Percentiles rank a stretch among this genome's conserved stretches.
Evolutionary conservation across 2,113 vertebrate species (phyloP).

Genomic region (Sialia sialis): DNA sequence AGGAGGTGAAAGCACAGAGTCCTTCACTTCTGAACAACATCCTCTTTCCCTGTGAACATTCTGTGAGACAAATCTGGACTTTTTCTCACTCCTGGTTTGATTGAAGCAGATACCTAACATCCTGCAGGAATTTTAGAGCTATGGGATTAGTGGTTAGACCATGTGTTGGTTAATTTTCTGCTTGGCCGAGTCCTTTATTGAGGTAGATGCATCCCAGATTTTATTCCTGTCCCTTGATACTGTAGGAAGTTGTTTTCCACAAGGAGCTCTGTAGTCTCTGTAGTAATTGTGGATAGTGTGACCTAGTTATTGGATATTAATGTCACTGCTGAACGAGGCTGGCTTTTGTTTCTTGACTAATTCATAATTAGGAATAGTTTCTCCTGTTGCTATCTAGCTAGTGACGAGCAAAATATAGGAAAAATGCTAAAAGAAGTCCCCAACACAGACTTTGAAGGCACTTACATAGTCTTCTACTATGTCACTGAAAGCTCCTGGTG

Average conservation of each 20-base stretch:
- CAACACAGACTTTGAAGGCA: not conserved
- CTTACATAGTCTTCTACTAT: accelerated
- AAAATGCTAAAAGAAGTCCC: not conserved
- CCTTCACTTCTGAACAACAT: not conserved
- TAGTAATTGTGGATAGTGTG: not conserved
- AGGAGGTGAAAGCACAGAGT: not conserved
- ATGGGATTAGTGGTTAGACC: not conserved
- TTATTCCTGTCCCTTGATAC: not conserved
- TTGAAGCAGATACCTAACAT: slow-evolving; percentile 1
- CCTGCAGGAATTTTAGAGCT: not conserved
- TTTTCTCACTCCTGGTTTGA: not conserved
- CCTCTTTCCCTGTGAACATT: not conserved
- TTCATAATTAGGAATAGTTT: not conserved
- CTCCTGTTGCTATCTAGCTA: not conserved
- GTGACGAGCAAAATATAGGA: not conserved
- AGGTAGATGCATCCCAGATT: not conserved
- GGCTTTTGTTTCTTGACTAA: not conserved
- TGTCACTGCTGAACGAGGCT: not conserved
- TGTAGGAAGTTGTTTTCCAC: not conserved
- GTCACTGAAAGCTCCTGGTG: accelerated
- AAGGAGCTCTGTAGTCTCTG: not conserved
- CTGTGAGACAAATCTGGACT: not conserved
- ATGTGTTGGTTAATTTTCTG: slow-evolving; percentile 10
- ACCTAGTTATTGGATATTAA: not conserved
- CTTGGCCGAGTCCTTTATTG: not conserved